Evolutionary conservation across 2,797 vertebrate species (phyloP).

Genomic region (Coracias cyanogaster): DNA sequence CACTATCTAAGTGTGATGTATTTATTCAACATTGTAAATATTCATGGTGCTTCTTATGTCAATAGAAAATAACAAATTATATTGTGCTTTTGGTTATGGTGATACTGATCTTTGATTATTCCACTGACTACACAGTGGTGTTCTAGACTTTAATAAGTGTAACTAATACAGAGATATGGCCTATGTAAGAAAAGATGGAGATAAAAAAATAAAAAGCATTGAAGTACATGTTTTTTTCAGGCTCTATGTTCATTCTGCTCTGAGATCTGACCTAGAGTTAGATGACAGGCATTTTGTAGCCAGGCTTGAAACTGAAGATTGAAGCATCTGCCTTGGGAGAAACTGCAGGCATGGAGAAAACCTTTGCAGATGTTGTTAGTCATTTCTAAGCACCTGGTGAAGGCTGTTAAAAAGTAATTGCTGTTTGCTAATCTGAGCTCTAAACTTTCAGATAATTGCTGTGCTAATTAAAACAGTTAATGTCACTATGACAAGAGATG

Average conservation of each 20-base stretch:
- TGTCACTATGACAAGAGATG: neutral
- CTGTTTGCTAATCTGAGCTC: neutral
- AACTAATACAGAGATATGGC: neutral
- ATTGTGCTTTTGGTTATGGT: neutral
- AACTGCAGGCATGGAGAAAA: neutral
- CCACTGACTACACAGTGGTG: neutral
- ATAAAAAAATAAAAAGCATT: neutral
- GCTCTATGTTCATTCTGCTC: neutral
- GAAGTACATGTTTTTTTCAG: neutral
- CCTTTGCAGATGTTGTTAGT: neutral
- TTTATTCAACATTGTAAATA: slow-evolving; percentile 44
- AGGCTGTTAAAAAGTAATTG: neutral
- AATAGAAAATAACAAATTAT: slow-evolving; percentile 37
- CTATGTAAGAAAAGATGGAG: neutral
- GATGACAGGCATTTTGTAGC: slow-evolving; percentile 19
- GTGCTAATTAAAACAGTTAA: neutral
- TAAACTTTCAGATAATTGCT: neutral
- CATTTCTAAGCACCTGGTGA: neutral
- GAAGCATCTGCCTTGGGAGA: neutral
- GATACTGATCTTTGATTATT: slow-evolving; percentile 43
- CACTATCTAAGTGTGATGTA: neutral
- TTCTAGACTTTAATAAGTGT: slow-evolving; percentile 21
- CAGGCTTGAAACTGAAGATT: neutral
- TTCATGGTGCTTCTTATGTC: slow-evolving; percentile 24
- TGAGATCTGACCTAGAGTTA: neutral